Evolutionary conservation across 2,113 vertebrate genomes (phyloP), one percentile per base, ranked within the genome.

Genomic region (Colinus virginianus): DNA sequence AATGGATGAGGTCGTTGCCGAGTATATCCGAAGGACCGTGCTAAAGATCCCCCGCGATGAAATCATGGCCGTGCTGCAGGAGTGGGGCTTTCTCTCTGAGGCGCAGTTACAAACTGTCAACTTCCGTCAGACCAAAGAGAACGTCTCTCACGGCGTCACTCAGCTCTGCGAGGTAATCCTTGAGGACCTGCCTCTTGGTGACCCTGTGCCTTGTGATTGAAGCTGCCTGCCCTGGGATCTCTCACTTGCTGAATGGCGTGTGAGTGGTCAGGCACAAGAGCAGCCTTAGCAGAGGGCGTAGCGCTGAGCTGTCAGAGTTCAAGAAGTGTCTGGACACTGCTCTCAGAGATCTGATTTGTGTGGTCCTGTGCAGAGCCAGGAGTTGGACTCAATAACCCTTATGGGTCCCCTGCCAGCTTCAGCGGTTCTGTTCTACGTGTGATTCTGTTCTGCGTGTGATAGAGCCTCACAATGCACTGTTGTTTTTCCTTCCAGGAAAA

Each of bases 51-150:
- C 98, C 13, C 64, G 87, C 7, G 71, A 46, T 28, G 92, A 97
- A 87, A 95, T 98, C 6, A 88, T 87, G 84, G 28, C 42, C 10
- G 87, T 98, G 32, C 90, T 99, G 46, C 95, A 97, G 19, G 92
- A 96, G 8, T 99, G 99, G 99, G 97, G 93, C 9, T 98, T 98
- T 81, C 89, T 99, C 25, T 97, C 98, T 1, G 93, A 92, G 56
- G 56, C 32, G 0, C 98, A 99, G 56, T 96, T 98, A 34, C 75
- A 95, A 25, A 89, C 95, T 2, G 1, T 99, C 25, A 98, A 99
- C 71, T 97, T 97, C 23, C 93, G 40, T 3, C 96, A 97, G 71
- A 63, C 90, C 0, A 99, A 99, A 93, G 97, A 97, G 32, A 79
- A 45, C 10, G 22, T 99, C 36, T 95, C 97, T 16, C 97, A 97